Evolutionary conservation across 2,113 vertebrate genomes (phyloP), one percentile per base, ranked within the genome.

Genomic region (Carassius auratus): DNA sequence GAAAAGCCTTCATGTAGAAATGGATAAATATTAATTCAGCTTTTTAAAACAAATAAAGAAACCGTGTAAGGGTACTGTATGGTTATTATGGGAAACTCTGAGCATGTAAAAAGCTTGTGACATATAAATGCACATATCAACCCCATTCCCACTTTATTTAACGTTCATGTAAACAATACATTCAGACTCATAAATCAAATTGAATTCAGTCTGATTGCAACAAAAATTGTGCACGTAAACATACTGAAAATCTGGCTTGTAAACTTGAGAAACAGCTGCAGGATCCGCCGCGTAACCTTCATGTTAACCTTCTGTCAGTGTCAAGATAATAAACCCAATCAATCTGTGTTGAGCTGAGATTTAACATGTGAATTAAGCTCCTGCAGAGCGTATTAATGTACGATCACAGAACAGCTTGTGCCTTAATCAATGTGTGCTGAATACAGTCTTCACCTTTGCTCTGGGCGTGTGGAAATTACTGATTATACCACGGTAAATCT

Each of bases 261-360:
- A 26, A 64, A 64, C 61, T 26, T 2, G 61, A 64, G 23, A 64
- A 10, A 62, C 21, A 23, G 21, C 21, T 23, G 57, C 57, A 9
- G 57, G 61, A 64, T 26, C 50, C 13, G 4, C 13, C 0, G 50
- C 13, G 12, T 38, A 38, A 38, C 42, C 42, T 45, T 45, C 42
- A 42, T 42, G 1, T 42, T 66, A 30, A 66, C 62, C 62, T 66
- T 30, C 62, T 66, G 23, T 66, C 62, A 66, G 62, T 30, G 23
- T 66, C 62, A 36, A 71, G 83, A 73, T 50, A 75, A 84, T 57
- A 62, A 69, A 19, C 61, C 66, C 78, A 79, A 79, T 76, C 76
- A 68, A 42, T 59, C 42, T 42, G 8, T 21, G 38, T 10, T 38
- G 7, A 38, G 42, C n/a, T 23, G 61, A 13, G 68, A 68, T 66